Percentiles rank a stretch among this genome's conserved stretches.
Evolutionary conservation across 2,888 invertebrate genomes (phyloP).

Genomic region (Lamproptera curius): DNA sequence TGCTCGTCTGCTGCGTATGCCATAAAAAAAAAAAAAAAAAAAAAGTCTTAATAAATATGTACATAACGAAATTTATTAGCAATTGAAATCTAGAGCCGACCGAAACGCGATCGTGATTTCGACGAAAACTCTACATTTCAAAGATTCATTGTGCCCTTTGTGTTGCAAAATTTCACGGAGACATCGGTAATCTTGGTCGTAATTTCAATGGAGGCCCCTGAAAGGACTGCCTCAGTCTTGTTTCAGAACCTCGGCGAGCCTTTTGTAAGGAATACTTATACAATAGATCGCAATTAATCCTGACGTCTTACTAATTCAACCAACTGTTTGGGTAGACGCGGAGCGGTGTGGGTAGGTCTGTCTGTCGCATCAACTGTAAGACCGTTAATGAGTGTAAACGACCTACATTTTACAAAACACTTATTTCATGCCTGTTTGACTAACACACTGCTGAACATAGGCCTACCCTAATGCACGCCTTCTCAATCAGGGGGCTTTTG

Average conservation of each 20-base stretch:
- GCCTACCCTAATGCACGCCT: too few relatives aligned
- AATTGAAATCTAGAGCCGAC: neutral
- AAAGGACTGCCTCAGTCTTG: neutral
- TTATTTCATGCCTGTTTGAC: neutral
- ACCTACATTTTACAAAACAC: neutral
- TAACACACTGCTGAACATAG: too few relatives aligned
- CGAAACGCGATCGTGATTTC: neutral
- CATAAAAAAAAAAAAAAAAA: too few relatives aligned
- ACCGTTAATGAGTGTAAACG: neutral
- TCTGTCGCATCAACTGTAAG: constrained; percentile 1
- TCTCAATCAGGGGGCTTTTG: too few relatives aligned
- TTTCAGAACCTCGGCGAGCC: constrained; percentile 5
- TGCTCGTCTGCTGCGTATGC: too few relatives aligned
- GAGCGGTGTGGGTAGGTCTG: too few relatives aligned
- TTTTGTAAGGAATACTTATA: constrained; percentile 12
- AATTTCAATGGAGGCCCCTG: constrained; percentile 10
- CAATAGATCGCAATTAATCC: constrained; percentile 15
- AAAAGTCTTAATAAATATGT: too few relatives aligned
- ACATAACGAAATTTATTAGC: neutral
- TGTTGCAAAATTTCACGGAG: constrained; percentile 3
- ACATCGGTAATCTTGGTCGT: constrained; percentile 12
- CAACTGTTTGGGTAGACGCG: too few relatives aligned
- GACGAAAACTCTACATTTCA: neutral
- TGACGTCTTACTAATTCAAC: constrained; percentile 12
- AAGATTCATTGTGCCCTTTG: constrained; percentile 7